Evolutionary conservation across 1,140 invertebrate genomes (phyloP).

Genomic region (Tetranychus urticae): DNA sequence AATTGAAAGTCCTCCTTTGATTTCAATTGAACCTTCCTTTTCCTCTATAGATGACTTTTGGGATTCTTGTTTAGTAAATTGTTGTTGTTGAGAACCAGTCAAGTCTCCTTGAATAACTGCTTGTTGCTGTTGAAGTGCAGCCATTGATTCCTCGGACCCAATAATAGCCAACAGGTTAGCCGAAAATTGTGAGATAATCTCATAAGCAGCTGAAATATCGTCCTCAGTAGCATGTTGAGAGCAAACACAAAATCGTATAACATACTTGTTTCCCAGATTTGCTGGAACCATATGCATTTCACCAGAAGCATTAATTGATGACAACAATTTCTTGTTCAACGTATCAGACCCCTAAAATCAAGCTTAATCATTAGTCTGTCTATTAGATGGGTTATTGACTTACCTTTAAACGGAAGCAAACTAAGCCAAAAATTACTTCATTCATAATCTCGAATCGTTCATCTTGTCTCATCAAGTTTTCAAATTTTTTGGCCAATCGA

Average conservation of each 20-base stretch:
- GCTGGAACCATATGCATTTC: conserved; percentile 94
- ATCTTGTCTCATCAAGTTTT: conserved; percentile 55
- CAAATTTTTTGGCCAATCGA: conserved; percentile 76
- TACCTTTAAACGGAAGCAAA: conserved; percentile 48
- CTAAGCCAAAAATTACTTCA: conserved; percentile 43
- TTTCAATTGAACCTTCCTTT: conserved; percentile 4
- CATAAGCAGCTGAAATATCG: conserved; percentile 55
- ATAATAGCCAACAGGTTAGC: conserved; percentile 42
- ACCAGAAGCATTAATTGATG: conserved; percentile 81
- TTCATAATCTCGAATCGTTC: conserved; percentile 80
- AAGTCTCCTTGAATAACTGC: neutral
- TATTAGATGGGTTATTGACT: neutral
- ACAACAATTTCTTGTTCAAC: conserved; percentile 77
- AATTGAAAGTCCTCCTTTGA: neutral
- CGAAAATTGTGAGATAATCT: conserved; percentile 57
- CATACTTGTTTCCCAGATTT: conserved; percentile 45
- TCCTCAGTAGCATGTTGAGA: conserved; percentile 62
- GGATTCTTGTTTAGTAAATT: too few relatives aligned
- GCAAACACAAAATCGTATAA: conserved; percentile 82
- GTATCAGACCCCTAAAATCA: conserved; percentile 45
- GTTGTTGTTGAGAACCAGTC: neutral
- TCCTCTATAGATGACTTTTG: neutral
- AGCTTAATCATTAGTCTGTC: too few relatives aligned
- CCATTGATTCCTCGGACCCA: neutral
- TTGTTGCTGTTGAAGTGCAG: too few relatives aligned